Evolutionary conservation across 2,113 vertebrate species (phyloP).

Genomic region (Larimichthys crocea): DNA sequence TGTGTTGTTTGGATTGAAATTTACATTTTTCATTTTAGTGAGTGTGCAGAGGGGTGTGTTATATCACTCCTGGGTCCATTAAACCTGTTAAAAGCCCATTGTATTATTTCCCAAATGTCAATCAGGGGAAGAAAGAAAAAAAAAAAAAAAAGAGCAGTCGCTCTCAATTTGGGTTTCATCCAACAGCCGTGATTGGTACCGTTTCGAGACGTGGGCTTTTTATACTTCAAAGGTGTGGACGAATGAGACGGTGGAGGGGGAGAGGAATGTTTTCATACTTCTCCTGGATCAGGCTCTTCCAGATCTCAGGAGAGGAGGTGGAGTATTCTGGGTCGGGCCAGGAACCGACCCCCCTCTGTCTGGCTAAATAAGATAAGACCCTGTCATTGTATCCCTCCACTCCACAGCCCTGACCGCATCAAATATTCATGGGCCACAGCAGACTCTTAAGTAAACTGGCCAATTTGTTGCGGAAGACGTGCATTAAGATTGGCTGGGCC

Average conservation of each 20-base stretch:
- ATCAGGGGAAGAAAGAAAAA: constrained; percentile 24
- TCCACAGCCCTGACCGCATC: constrained; percentile 74
- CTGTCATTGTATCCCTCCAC: constrained; percentile 80
- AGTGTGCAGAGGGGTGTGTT: constrained; percentile 26
- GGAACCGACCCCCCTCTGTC: constrained; percentile 74
- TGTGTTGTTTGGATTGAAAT: constrained; percentile 53
- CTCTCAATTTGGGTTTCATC: constrained; percentile 59
- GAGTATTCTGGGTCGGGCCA: constrained; percentile 71
- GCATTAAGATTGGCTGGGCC: constrained; percentile 80
- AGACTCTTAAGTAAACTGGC: constrained; percentile 85
- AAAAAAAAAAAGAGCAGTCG: constrained; percentile 1
- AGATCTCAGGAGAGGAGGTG: constrained; percentile 65
- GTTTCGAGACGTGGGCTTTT: constrained; percentile 51
- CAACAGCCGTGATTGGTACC: constrained; percentile 48
- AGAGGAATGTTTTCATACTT: constrained; percentile 48
- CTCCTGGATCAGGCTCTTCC: constrained; percentile 57
- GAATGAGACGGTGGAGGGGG: background rate
- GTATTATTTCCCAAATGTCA: constrained; percentile 68
- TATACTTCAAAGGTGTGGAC: constrained; percentile 68
- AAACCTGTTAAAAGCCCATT: constrained; percentile 71
- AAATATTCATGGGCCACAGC: constrained; percentile 85
- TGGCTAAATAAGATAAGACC: constrained; percentile 86
- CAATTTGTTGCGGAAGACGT: constrained; percentile 85
- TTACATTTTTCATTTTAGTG: constrained; percentile 61
- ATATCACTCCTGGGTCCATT: constrained; percentile 65